These are phyloP conservation scores for Diabrotica virgifera DNA, from an alignment of 1,140 invertebrate species.

Conservation along the genomic window DNA sequence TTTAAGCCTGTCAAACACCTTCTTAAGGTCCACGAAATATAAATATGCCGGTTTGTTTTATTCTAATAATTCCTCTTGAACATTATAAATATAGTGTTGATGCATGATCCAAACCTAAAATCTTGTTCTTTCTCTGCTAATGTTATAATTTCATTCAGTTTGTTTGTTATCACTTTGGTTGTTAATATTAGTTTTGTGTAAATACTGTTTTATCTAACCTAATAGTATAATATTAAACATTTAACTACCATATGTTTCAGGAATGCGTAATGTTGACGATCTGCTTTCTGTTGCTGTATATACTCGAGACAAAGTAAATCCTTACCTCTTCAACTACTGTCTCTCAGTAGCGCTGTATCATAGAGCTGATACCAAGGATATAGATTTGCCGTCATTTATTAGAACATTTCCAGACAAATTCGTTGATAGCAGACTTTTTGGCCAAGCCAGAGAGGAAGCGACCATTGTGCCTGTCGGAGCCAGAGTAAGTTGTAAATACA, in stretches of 20 bases:
- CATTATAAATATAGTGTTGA: too few species aligned
- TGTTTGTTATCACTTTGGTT: too few species aligned
- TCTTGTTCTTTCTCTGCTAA: too few species aligned
- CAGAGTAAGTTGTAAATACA: constrained; percentile 51
- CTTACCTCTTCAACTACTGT: constrained; percentile 75
- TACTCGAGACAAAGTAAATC: constrained; percentile 70
- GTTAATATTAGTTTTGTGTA: too few species aligned
- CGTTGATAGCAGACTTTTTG: constrained; percentile 64
- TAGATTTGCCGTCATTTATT: constrained; percentile 66
- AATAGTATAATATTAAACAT: too few species aligned
- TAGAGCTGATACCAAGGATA: constrained; percentile 68
- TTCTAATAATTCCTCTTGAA: too few species aligned
- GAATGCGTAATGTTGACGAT: constrained; percentile 67
- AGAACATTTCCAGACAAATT: constrained; percentile 55
- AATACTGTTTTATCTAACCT: too few species aligned
- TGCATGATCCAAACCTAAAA: too few species aligned
- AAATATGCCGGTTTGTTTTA: too few species aligned
- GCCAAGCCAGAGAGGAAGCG: constrained; percentile 65
- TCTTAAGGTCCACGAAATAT: too few species aligned
- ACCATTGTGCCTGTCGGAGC: constrained; percentile 61
- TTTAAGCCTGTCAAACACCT: too few species aligned
- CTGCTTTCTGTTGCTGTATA: constrained; percentile 67
- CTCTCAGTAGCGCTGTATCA: constrained; percentile 72
- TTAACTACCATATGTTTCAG: constrained; percentile 43
- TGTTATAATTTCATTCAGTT: too few species aligned